A percentile compares a stretch with the other conserved stretches of the same genome.
Conservation (phyloP, 2,888 invertebrate genomes). For the Aleiodes testaceus region DNA sequence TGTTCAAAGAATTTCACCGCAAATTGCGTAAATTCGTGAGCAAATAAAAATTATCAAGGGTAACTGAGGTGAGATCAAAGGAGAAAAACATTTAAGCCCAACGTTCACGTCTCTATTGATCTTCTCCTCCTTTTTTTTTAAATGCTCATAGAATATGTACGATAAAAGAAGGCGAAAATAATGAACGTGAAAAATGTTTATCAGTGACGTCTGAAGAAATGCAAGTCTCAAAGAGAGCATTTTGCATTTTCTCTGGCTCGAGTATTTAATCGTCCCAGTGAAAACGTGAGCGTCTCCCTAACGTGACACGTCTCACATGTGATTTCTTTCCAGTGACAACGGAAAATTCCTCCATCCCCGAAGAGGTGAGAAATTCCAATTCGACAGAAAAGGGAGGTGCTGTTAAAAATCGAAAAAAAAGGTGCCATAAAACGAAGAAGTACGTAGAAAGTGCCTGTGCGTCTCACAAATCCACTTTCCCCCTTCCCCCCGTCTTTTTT, state of each 20-base stretch:
- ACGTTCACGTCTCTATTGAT: constrained; percentile 4
- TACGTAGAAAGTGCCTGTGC: constrained; percentile 49
- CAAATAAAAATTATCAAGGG: constrained; percentile 36
- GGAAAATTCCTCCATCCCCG: constrained; percentile 46
- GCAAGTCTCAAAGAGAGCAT: constrained; percentile 11
- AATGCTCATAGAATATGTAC: not conserved
- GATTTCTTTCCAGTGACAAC: constrained; percentile 37
- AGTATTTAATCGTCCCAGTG: constrained; percentile 38
- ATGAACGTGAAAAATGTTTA: constrained; percentile 28
- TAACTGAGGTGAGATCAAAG: constrained; percentile 32
- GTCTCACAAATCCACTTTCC: constrained; percentile 27
- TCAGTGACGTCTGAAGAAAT: constrained; percentile 23
- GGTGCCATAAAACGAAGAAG: constrained; percentile 56
- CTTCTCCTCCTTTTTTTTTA: constrained; percentile 2
- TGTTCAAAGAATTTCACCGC: constrained; percentile 33
- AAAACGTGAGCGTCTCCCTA: constrained; percentile 25
- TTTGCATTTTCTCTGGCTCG: not conserved
- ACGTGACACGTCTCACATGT: constrained; percentile 34
- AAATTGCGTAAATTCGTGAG: constrained; percentile 41
- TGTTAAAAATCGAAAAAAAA: constrained; percentile 26
- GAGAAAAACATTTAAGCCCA: constrained; percentile 11
- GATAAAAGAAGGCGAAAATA: not conserved
- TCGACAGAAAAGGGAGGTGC: constrained; percentile 35
- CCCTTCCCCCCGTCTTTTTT: constrained; percentile 8
- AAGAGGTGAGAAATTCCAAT: constrained; percentile 50